Percentiles rank a stretch among this genome's conserved stretches.
Conservation (phyloP, 2,888 invertebrate species). For the Netelia inedita region DNA sequence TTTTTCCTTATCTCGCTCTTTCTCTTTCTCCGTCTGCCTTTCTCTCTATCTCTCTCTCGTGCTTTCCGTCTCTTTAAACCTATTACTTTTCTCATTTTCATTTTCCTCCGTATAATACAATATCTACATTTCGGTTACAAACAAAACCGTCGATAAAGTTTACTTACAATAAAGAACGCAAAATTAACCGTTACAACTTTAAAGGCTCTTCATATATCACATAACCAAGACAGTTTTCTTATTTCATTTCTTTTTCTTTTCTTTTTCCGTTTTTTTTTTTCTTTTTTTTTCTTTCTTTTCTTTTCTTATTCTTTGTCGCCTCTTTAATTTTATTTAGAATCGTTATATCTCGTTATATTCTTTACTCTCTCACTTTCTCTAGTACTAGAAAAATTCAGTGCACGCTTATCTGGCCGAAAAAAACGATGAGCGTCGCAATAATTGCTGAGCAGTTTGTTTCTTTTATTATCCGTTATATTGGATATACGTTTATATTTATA, state of each 20-base stretch:
- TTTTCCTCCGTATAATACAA: constrained; percentile 79
- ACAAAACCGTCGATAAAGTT: constrained; percentile 78
- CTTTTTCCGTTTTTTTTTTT: constrained; percentile 65
- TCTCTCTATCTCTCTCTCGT: constrained; percentile 17
- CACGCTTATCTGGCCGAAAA: constrained; percentile 76
- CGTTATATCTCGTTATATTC: constrained; percentile 60
- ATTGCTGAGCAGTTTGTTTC: constrained; percentile 75
- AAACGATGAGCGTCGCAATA: constrained; percentile 77
- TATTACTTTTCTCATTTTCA: constrained; percentile 64
- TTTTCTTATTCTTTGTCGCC: constrained; percentile 39
- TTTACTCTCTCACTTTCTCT: constrained; percentile 64
- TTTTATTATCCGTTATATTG: constrained; percentile 49
- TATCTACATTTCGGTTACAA: constrained; percentile 81
- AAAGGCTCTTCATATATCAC: constrained; percentile 83
- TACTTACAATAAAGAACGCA: constrained; percentile 76
- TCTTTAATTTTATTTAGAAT: constrained; percentile 75
- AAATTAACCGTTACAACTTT: constrained; percentile 78
- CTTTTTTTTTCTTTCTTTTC: constrained; percentile 52
- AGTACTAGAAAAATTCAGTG: constrained; percentile 75
- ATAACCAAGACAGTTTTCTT: constrained; percentile 81
- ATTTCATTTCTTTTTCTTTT: constrained; percentile 44
- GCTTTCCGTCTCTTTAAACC: constrained; percentile 62
- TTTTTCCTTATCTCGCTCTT: constrained; percentile 1
- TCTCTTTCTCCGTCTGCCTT: constrained; percentile 37
- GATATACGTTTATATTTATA: constrained; percentile 51